phyloP scores from a whole-genome alignment of 2,797 vertebrate species.

The Lutjanus campechanus region DNA sequence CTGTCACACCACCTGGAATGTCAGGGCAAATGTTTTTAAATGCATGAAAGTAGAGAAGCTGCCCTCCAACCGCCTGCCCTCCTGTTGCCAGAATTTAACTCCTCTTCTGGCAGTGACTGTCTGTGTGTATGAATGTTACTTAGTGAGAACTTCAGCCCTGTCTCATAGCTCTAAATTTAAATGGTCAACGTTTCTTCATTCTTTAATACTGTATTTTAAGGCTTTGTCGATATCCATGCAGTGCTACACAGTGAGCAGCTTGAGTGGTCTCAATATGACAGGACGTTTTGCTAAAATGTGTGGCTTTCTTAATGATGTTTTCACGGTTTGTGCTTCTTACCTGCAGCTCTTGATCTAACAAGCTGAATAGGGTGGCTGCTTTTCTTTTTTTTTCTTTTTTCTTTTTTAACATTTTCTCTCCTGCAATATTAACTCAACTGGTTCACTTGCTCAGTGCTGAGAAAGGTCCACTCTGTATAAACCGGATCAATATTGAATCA shows the following conservation, averaged over 20 bases:
- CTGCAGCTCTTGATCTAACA: not conserved
- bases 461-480: no score
- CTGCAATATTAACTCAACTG: constrained; percentile 4
- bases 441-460: not conserved
- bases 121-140: not conserved
- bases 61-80: constrained; percentile 8
- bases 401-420: not conserved
- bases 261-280: not conserved
- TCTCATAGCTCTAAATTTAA: not conserved
- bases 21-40: constrained; percentile 31
- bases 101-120: not conserved
- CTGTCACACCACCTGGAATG: constrained; percentile 11
- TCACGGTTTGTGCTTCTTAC: not conserved
- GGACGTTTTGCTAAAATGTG: not conserved
- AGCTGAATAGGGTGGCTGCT: no score
- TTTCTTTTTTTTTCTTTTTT: no score
- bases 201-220: not conserved
- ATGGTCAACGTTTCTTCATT: not conserved
- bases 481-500: not conserved
- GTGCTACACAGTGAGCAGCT: not conserved
- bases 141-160: not conserved
- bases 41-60: constrained; percentile 8
- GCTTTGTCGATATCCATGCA: not conserved
- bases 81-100: not conserved
- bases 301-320: not conserved